Conservation (phyloP, 2,888 invertebrate species). For the Drosophila conformis region DNA sequence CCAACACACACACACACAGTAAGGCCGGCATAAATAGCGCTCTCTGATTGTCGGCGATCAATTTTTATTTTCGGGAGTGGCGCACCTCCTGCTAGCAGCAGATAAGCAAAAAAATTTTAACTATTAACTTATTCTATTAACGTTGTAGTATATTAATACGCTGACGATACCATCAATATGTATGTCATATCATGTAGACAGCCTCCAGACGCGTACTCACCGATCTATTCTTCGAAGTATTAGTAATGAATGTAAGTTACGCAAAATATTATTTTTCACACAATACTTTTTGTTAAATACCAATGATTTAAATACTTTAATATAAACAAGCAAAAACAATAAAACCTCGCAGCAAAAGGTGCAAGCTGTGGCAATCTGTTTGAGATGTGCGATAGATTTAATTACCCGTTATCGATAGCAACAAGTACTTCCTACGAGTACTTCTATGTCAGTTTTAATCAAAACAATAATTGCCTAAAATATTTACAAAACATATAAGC, state of each 20-base stretch:
- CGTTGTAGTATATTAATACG: constrained; percentile 6
- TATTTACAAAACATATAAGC: background rate
- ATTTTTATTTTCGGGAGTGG: constrained; percentile 70
- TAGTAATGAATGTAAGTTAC: constrained; percentile 4
- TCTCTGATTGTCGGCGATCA: constrained; percentile 23
- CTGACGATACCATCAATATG: constrained; percentile 10
- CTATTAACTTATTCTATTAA: constrained; percentile 9
- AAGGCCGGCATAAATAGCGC: constrained; percentile 53
- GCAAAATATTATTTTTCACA: constrained; percentile 13
- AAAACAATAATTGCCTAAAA: background rate
- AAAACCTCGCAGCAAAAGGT: constrained; percentile 58
- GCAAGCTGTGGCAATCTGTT: constrained; percentile 27
- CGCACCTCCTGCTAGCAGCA: constrained; percentile 27
- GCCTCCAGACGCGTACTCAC: constrained; percentile 47
- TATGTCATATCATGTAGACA: background rate
- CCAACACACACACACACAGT: constrained; percentile 37
- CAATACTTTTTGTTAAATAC: constrained; percentile 20
- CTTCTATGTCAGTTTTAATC: background rate
- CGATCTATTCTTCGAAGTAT: constrained; percentile 34
- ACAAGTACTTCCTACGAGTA: background rate
- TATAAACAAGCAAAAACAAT: constrained; percentile 66
- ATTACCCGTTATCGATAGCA: constrained; percentile 3
- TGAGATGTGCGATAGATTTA: constrained; percentile 12
- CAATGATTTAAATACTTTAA: constrained; percentile 39
- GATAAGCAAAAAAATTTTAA: constrained; percentile 45